A percentile compares a stretch with the other conserved stretches of the same genome.
Evolutionary conservation across 1,140 invertebrate genomes (phyloP).

Genomic region (Aricia agestis): DNA sequence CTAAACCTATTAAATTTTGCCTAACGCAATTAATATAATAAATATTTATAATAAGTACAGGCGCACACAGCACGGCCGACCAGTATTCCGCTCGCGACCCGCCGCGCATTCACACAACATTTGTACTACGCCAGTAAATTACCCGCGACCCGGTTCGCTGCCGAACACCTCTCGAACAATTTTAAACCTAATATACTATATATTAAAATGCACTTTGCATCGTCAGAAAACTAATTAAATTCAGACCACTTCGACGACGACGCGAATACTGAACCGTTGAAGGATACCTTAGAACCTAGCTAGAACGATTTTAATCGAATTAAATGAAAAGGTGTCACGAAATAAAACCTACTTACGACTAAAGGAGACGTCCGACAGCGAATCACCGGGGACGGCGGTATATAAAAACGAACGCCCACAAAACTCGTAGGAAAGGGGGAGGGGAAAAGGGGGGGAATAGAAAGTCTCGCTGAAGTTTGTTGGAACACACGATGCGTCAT

Average conservation of each 20-base stretch:
- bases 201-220: slow-evolving; percentile 55
- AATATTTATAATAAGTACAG: background rate
- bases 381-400: slow-evolving; percentile 31
- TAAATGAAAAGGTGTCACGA: slow-evolving; percentile 36
- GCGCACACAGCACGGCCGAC: background rate
- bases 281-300: slow-evolving; percentile 33
- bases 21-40: background rate
- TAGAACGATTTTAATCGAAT: slow-evolving; percentile 36
- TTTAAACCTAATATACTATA: slow-evolving; percentile 48
- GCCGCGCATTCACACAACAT: slow-evolving; percentile 54
- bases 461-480: slow-evolving; percentile 67
- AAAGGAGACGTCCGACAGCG: slow-evolving; percentile 47
- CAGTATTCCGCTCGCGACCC: background rate
- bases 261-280: slow-evolving; percentile 50
- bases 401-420: slow-evolving; percentile 43
- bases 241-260: slow-evolving; percentile 36
- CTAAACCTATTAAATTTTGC: too few relatives aligned
- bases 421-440: slow-evolving; percentile 28
- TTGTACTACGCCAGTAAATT: slow-evolving; percentile 73
- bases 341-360: slow-evolving; percentile 62
- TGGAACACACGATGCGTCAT: slow-evolving; percentile 61
- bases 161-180: slow-evolving; percentile 46
- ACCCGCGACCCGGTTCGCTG: slow-evolving; percentile 54
- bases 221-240: slow-evolving; percentile 40
- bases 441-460: slow-evolving; percentile 22